Base-by-base conservation (phyloP, 2,797 vertebrate genomes). In the Leptodactylus fallax region DNA sequence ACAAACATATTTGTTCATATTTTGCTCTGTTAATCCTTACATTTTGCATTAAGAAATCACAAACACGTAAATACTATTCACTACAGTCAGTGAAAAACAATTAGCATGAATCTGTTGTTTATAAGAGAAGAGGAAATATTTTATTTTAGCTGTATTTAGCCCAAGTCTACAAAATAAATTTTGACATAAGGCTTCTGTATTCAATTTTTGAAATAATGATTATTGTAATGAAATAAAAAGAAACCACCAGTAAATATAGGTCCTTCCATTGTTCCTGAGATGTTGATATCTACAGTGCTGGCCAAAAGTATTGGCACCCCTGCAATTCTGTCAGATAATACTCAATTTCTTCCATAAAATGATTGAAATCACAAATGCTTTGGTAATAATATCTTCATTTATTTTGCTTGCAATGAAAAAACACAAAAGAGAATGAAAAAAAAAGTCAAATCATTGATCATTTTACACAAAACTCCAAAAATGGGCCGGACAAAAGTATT, bases 1-100 rank as follows among this genome's bases (percentile, higher is more conserved):
- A 49, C 14, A 81, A 81, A 61, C 78, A 80, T 60, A 60, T 80
- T 80, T 36, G 25, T 61, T 80, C 79, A 80, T 47, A 81, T 63
- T 49, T 63, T 47, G 19, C 7, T 60, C 10, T 61, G 23, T 45
- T 80, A 45, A 45, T 11, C 78, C 12, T 1, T 27, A 80, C 56
- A 60, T 79, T 79, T 79, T 45, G 12, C 2, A 79, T 79, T 36
- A 19, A 47, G 58, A 74, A 74, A 36, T 36, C 23, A 45, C 27
- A 80, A 47, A n/a, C 19, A 45, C 5, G 13, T 47, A 61, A 80
- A 27, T 12, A 47, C 71, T 49, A 14, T 45, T 45, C 17, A 61
- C 79, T 11, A 80, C 36, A 61, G 79, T 45, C 10, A 80, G 58
- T 0, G 6, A 63, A 47, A 60, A 21, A 81, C 63, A 63, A 21